Conservation (phyloP, 2,888 invertebrate genomes). For the Zaprionus lineosus region DNA sequence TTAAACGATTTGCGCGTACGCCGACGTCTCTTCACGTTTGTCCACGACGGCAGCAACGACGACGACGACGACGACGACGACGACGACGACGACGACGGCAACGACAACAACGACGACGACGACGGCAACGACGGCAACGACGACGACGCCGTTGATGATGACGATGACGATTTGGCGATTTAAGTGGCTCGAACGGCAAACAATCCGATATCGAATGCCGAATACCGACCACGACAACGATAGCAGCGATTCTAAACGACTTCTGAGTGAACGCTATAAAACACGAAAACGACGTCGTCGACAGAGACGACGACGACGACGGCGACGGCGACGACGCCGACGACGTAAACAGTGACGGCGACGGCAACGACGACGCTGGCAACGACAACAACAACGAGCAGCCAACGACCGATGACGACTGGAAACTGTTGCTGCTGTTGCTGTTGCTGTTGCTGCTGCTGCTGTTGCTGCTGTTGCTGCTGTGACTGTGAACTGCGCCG, state of each 20-base stretch:
- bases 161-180: too few relatives aligned
- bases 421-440: constrained; percentile 52
- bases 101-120: constrained; percentile 1
- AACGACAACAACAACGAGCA: constrained; percentile 45
- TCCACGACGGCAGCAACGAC: constrained; percentile 29
- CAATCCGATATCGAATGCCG: constrained; percentile 68
- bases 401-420: constrained; percentile 52
- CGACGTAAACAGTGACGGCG: constrained; percentile 22
- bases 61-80: constrained; percentile 3
- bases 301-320: constrained; percentile 36
- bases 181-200: constrained; percentile 50
- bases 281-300: constrained; percentile 67
- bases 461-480: constrained; percentile 26
- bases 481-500: constrained; percentile 78
- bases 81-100: constrained; percentile 16
- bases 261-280: constrained; percentile 78
- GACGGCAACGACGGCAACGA: not conserved
- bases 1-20: constrained; percentile 60
- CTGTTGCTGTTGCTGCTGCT: constrained; percentile 29
- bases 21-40: constrained; percentile 28
- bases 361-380: constrained; percentile 30
- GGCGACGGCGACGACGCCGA: constrained; percentile 29
- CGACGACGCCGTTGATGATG: too few relatives aligned
- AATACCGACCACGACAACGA: constrained; percentile 77
- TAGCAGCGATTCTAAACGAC: constrained; percentile 75